Percentiles rank a stretch among this genome's conserved stretches.
Evolutionary conservation across 2,797 vertebrate genomes (phyloP).

Genomic region (Gymnothorax reevesii): DNA sequence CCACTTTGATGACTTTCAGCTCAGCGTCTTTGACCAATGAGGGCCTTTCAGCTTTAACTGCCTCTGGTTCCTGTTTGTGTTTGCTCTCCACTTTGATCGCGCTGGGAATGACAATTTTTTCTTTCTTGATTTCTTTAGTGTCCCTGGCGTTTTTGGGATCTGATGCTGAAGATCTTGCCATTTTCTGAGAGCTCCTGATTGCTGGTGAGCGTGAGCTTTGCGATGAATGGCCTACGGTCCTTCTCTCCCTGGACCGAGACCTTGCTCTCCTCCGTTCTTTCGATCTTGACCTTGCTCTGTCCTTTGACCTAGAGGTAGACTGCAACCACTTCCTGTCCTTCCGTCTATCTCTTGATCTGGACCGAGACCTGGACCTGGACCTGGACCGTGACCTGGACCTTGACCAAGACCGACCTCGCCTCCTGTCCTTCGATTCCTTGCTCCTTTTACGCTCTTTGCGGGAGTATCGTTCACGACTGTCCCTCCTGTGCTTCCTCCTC

Average conservation of each 20-base stretch:
- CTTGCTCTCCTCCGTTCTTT: slow-evolving; percentile 64
- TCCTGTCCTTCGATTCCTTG: slow-evolving; percentile 66
- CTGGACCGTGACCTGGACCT: slow-evolving; percentile 63
- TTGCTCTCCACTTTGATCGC: slow-evolving; percentile 45
- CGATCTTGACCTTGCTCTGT: slow-evolving; percentile 47
- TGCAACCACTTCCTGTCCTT: slow-evolving; percentile 61
- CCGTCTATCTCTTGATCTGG: slow-evolving; percentile 77
- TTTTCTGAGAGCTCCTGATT: slow-evolving; percentile 22
- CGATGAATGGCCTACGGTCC: slow-evolving; percentile 43
- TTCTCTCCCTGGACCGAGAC: slow-evolving; percentile 66
- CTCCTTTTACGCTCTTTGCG: slow-evolving; percentile 52
- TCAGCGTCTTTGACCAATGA: slow-evolving; percentile 18
- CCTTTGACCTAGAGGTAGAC: slow-evolving; percentile 45
- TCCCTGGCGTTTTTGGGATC: slow-evolving; percentile 48
- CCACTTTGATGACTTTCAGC: not conserved
- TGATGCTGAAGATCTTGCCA: not conserved
- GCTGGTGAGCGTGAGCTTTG: slow-evolving; percentile 37
- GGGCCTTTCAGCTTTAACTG: slow-evolving; percentile 28
- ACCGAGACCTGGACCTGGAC: slow-evolving; percentile 63
- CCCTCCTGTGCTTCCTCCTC: slow-evolving; percentile 60
- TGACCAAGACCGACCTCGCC: slow-evolving; percentile 58
- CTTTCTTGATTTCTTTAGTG: slow-evolving; percentile 52
- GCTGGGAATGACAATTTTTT: slow-evolving; percentile 26
- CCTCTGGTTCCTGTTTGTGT: slow-evolving; percentile 14
- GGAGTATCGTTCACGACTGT: slow-evolving; percentile 55